Evolutionary conservation across 2,113 vertebrate species (phyloP).

Genomic region (Zingel zingel): DNA sequence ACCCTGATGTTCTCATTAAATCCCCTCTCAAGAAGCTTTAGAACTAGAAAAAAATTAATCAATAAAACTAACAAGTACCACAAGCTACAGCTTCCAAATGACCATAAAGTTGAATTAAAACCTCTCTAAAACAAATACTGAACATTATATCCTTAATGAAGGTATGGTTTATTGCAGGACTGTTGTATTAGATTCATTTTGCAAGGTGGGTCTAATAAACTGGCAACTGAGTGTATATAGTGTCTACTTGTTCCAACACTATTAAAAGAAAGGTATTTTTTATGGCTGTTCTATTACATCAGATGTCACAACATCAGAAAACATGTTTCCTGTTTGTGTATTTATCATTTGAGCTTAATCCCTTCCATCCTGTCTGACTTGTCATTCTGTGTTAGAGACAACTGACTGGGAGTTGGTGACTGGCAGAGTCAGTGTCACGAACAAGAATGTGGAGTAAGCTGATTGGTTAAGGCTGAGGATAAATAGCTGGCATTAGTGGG

Average conservation of each 20-base stretch:
- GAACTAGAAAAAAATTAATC: background rate
- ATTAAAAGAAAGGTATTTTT: background rate
- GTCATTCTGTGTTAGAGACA: constrained; percentile 9
- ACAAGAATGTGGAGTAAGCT: too few species aligned
- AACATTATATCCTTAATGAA: background rate
- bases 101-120: background rate
- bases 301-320: background rate
- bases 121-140: background rate
- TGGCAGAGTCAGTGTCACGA: constrained; percentile 6
- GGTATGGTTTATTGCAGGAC: background rate
- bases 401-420: constrained; percentile 28
- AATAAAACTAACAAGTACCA: background rate
- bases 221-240: background rate
- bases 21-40: background rate
- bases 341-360: constrained; percentile 4
- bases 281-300: background rate
- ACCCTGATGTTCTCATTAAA: background rate
- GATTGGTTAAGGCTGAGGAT: background rate
- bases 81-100: background rate
- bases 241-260: background rate
- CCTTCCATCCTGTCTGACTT: constrained; percentile 3
- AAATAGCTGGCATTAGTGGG: background rate
- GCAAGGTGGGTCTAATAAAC: background rate
- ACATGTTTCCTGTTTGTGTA: background rate
- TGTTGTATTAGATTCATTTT: background rate